phyloP scores from a whole-genome alignment of 2,113 vertebrate genomes.

The Orcinus orca region DNA sequence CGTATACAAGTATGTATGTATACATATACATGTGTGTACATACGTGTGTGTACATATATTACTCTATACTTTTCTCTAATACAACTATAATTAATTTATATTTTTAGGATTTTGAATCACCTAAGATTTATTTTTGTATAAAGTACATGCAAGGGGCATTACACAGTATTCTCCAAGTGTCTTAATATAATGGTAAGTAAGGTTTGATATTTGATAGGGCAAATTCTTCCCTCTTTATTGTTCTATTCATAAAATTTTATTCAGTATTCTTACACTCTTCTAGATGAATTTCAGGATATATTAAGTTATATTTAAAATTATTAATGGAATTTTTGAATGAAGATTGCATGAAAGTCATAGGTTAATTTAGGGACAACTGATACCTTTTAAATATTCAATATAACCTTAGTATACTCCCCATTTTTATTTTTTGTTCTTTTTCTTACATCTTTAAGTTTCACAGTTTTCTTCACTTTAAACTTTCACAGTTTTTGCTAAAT shows the following conservation, averaged over 20 bases:
- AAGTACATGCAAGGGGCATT: not conserved
- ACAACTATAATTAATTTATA: not conserved
- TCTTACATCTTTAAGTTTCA: not conserved
- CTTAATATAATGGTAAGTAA: not conserved
- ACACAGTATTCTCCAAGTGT: not conserved
- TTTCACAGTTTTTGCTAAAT: not conserved
- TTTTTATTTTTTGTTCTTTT: not conserved
- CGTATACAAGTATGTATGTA: not conserved
- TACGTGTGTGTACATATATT: not conserved
- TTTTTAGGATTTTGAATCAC: not conserved
- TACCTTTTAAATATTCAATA: not conserved
- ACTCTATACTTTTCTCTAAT: not conserved
- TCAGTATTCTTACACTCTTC: not conserved
- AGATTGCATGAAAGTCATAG: not conserved
- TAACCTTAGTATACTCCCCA: not conserved
- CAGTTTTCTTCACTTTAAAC: not conserved
- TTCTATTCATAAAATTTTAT: not conserved
- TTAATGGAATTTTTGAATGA: not conserved
- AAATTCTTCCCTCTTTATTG: not conserved
- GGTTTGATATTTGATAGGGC: not conserved
- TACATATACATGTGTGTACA: not conserved
- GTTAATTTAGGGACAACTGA: not conserved
- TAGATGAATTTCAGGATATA: not conserved
- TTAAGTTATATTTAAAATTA: not conserved
- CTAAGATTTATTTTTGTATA: not conserved